Evolutionary conservation across 2,113 vertebrate genomes (phyloP), one percentile per base, ranked within the genome.

Genomic region (Prunella himalayana): DNA sequence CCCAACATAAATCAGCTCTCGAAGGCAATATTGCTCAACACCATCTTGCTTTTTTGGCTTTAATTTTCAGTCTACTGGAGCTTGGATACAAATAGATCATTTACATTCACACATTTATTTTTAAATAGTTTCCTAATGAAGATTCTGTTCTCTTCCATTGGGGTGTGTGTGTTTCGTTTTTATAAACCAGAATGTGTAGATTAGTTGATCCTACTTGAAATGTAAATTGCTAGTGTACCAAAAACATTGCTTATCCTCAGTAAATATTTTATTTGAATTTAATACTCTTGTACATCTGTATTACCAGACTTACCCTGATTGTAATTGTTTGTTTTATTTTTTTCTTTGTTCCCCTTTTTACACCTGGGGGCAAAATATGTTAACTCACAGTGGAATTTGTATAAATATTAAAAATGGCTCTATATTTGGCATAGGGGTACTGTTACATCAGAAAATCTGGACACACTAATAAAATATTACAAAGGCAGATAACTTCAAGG

Each of bases 81-180:
- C 94, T 82, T 97, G 70, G 76, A 75, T 93, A 75, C 66, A 88
- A 97, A 97, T 96, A 97, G 86, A 97, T 98, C 83, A 96, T 97
- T 98, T 98, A 88, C 96, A 98, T 97, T 97, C 66, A 41, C 59
- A 86, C 87, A 93, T 96, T 97, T 96, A 88, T 97, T 97, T 97
- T 95, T 97, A 89, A 94, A 93, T 76, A 88, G 94, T 97, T 97
- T 96, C 70, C 87, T 96, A 98, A 97, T 97, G 96, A 97, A 97
- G 96, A 61, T 47, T 95, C 91, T 63, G 54, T 94, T 96, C 41
- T 15, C 51, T 96, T 92, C 71, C 57, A 94, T 59, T 44, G 63
- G 57, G 33, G 27, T 69, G 51, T 87, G 60, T 61, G 64, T 61
- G 81, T 86, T 92, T 85, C 1, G 9, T 66, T 97, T 77, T 97